Percentiles rank a stretch among this genome's conserved stretches.
Conservation (phyloP, 2,888 invertebrate species). For the Philaethria dido region DNA sequence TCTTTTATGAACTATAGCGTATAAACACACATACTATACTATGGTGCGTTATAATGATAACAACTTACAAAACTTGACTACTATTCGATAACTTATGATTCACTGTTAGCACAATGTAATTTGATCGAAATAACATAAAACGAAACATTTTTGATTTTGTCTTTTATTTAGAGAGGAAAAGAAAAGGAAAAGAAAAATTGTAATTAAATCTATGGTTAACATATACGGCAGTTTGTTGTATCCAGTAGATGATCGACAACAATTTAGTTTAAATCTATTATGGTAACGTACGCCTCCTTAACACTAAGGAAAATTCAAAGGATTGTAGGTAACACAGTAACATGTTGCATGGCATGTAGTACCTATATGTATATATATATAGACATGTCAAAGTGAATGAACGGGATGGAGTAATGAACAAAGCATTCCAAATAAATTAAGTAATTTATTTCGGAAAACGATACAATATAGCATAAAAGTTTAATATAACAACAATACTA, state of each 20-base stretch:
- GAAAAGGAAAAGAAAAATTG: background rate
- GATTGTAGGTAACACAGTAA: background rate
- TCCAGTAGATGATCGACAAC: background rate
- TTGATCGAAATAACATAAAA: background rate
- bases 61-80: no score
- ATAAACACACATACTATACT: no score
- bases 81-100: no score
- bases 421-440: slow-evolving; percentile 66
- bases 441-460: slow-evolving; percentile 81
- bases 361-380: no score
- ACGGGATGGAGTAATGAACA: slow-evolving; percentile 29
- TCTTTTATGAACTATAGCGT: no score
- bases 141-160: background rate
- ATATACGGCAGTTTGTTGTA: background rate
- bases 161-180: background rate
- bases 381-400: background rate
- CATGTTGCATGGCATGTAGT: background rate
- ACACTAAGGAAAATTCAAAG: background rate
- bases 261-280: background rate
- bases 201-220: background rate
- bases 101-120: background rate
- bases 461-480: slow-evolving; percentile 81
- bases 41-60: no score
- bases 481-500: slow-evolving; percentile 78
- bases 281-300: background rate